A percentile compares a stretch with the other conserved stretches of the same genome.
Evolutionary conservation across 2,797 vertebrate genomes (phyloP).

Genomic region (Onychomys leucogaster): DNA sequence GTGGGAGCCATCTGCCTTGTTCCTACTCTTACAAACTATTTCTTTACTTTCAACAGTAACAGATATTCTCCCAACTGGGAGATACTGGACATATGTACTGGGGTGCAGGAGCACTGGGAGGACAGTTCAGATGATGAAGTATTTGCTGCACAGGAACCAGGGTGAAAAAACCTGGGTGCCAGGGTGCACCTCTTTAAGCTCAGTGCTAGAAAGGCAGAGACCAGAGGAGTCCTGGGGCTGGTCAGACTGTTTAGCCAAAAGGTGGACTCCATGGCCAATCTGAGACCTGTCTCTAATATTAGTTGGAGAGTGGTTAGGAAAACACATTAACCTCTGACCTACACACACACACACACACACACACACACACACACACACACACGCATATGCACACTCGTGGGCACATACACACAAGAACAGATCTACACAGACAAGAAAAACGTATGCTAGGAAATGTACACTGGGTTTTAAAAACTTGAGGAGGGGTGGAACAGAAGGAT

Average conservation of each 20-base stretch:
- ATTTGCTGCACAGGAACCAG: neutral
- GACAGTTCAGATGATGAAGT: neutral
- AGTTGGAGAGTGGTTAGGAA: neutral
- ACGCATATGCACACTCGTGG: too few species aligned
- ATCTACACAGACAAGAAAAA: neutral
- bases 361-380: neutral
- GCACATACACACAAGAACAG: neutral
- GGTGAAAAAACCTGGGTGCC: neutral
- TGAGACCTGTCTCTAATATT: neutral
- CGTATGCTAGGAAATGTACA: neutral
- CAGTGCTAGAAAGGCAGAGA: neutral
- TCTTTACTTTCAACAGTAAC: conserved; percentile 30
- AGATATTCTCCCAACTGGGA: neutral
- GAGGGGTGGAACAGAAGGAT: neutral
- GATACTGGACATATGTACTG: neutral
- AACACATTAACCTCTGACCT: neutral
- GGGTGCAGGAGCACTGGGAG: neutral
- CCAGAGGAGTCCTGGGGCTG: neutral
- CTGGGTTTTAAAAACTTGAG: neutral
- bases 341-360: neutral
- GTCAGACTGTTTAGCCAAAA: neutral
- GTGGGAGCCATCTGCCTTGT: neutral
- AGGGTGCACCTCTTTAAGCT: neutral
- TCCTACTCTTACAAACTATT: neutral
- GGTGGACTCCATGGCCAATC: neutral